Percentiles rank a stretch among this genome's conserved stretches.
Conservation (phyloP, 2,888 invertebrate genomes). For the Drosophila tripunctata region DNA sequence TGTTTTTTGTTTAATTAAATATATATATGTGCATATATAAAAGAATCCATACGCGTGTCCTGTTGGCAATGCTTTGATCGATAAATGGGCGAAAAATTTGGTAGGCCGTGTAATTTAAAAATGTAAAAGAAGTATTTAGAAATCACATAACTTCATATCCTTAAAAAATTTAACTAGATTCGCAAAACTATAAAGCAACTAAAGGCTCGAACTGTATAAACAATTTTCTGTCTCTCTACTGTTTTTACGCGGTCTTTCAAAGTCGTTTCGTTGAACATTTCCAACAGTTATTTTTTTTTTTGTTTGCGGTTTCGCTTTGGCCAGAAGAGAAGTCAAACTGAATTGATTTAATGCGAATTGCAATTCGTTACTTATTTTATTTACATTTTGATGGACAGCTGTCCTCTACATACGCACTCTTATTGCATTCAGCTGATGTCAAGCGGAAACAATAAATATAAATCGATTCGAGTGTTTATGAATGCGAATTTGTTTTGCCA, state of each 20-base stretch:
- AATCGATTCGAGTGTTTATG: conserved; percentile 44
- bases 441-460: conserved; percentile 46
- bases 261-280: no score
- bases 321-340: conserved; percentile 35
- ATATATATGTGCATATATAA: conserved; percentile 25
- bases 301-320: conserved; percentile 27
- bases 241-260: no score
- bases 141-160: no score
- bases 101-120: no score
- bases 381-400: conserved; percentile 45
- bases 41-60: conserved; percentile 11
- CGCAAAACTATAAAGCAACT: no score
- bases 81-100: background rate
- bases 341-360: conserved; percentile 65
- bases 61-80: conserved; percentile 7
- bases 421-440: conserved; percentile 25
- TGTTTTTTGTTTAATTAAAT: conserved; percentile 62
- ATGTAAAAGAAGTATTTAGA: no score
- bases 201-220: no score
- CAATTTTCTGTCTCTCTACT: no score
- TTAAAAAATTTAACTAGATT: no score
- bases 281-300: no score
- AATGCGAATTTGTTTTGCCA: conserved; percentile 14
- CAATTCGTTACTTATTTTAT: conserved; percentile 49
- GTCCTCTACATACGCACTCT: conserved; percentile 2